Percentiles rank a stretch among this genome's conserved stretches.
phyloP scores from a whole-genome alignment of 2,888 invertebrate species.

The Tetrapedia diversipes region DNA sequence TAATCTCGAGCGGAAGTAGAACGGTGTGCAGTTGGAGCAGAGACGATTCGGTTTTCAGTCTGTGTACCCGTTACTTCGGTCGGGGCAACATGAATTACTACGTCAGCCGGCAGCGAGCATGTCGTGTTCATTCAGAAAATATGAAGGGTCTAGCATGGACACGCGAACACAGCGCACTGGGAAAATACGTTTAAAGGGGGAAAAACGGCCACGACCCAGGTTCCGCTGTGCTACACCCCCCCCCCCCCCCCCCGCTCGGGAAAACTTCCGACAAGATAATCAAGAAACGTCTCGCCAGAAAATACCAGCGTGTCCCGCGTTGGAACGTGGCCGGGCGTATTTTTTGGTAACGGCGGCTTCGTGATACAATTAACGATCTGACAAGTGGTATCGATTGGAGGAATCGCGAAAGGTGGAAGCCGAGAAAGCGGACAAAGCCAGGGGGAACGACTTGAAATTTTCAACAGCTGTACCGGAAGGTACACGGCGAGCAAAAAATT shows the following conservation, averaged over 20 bases:
- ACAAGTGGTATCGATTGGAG: constrained; percentile 13
- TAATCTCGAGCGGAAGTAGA: constrained; percentile 16
- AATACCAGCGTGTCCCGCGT: too few relatives aligned
- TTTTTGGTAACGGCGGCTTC: background rate
- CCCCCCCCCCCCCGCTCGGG: too few relatives aligned
- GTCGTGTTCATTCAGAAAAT: constrained; percentile 56
- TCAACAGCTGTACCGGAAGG: background rate
- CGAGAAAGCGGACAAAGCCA: background rate
- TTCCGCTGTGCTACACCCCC: background rate
- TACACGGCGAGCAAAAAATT: too few relatives aligned
- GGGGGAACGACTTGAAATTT: constrained; percentile 5
- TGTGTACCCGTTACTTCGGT: constrained; percentile 10
- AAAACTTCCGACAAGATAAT: constrained; percentile 6
- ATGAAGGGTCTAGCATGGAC: constrained; percentile 48
- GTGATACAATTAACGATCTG: constrained; percentile 5
- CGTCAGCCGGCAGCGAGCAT: constrained; percentile 33
- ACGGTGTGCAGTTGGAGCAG: background rate
- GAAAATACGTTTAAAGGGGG: constrained; percentile 33
- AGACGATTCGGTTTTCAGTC: constrained; percentile 30
- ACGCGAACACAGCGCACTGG: constrained; percentile 47
- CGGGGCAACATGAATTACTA: constrained; percentile 42
- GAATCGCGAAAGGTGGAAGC: background rate
- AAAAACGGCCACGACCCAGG: constrained; percentile 26
- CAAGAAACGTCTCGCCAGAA: constrained; percentile 9
- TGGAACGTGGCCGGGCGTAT: too few relatives aligned